Conservation (phyloP, 2,888 invertebrate genomes). For the Germaria angustata region DNA sequence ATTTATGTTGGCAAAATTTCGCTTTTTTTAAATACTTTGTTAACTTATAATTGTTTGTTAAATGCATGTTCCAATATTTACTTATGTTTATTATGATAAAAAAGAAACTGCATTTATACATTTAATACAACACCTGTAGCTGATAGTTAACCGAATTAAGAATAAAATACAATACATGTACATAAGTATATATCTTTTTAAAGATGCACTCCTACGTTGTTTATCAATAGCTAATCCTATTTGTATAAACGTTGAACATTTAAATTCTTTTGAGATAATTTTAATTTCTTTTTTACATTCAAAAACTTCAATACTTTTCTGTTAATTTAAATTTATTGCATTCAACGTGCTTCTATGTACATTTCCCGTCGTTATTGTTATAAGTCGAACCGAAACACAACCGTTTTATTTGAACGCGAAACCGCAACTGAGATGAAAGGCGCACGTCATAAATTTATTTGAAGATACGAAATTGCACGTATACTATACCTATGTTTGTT, state of each 20-base stretch:
- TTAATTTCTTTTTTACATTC: not conserved
- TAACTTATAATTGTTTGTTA: not conserved
- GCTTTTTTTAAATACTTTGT: not conserved
- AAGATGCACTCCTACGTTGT: too few relatives aligned
- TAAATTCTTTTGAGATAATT: not conserved
- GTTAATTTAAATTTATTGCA: not conserved
- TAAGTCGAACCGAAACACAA: conserved; percentile 7
- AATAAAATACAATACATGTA: not conserved
- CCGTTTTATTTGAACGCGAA: conserved; percentile 46
- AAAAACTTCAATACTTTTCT: not conserved
- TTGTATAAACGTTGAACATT: not conserved
- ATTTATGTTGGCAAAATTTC: not conserved
- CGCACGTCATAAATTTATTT: conserved; percentile 32
- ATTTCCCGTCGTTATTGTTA: conserved; percentile 25
- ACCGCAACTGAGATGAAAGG: conserved; percentile 41
- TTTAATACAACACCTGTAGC: too few relatives aligned
- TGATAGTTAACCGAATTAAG: not conserved
- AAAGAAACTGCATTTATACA: too few relatives aligned
- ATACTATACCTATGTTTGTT: not conserved
- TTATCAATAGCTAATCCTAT: too few relatives aligned
- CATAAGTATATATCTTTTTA: too few relatives aligned
- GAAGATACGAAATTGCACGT: not conserved
- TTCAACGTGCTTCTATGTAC: conserved; percentile 22
- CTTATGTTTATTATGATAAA: too few relatives aligned
- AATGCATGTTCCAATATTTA: not conserved